Evolutionary conservation across 2,113 vertebrate genomes (phyloP), one percentile per base, ranked within the genome.

Genomic region (Aegotheles bennettii): DNA sequence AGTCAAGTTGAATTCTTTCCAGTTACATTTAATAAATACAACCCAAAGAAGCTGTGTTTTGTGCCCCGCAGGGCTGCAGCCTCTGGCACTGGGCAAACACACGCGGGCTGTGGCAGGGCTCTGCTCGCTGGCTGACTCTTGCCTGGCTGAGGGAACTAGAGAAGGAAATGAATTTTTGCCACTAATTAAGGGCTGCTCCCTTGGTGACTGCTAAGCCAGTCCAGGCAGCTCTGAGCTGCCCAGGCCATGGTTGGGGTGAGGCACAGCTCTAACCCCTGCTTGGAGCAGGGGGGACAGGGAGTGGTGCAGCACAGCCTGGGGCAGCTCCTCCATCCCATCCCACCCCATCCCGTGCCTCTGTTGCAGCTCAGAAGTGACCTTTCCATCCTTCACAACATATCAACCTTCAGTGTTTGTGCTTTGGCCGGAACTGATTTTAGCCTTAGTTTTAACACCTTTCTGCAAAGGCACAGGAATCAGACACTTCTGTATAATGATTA

Each of bases 401-500:
- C 17, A 4, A 13, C 17, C 33, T 38, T 7, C 17, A 2, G 6
- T 8, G 38, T 6, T 8, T 29, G 54, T 35, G 63, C 77, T 43
- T 65, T 6, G 42, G 38, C 31, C 6, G 0, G 5, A 9, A 28
- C 7, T 13, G 51, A 21, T 51, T 76, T 40, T 11, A 53, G 16
- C 69, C 69, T 21, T 10, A 3, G 11, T 33, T 56, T 19, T 45
- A 61, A 26, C 47, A 50, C 42, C 47, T 45, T 57, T 31, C 28
- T 17, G 63, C 28, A 36, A 40, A 60, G 61, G 19, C 4, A 0
- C 3, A 3, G 23, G 59, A 5, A 26, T 38, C 33, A 4, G n/a
- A n/a, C 2, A 47, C 29, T 29, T 13, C 40, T 16, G 0, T 10
- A 5, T 6, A 7, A 10, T 9, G 42, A 5, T 56, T 19, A 1